These are phyloP conservation scores for Protaetia brevitarsis DNA, from an alignment of 1,140 invertebrate genomes.

Conservation along the genomic window DNA sequence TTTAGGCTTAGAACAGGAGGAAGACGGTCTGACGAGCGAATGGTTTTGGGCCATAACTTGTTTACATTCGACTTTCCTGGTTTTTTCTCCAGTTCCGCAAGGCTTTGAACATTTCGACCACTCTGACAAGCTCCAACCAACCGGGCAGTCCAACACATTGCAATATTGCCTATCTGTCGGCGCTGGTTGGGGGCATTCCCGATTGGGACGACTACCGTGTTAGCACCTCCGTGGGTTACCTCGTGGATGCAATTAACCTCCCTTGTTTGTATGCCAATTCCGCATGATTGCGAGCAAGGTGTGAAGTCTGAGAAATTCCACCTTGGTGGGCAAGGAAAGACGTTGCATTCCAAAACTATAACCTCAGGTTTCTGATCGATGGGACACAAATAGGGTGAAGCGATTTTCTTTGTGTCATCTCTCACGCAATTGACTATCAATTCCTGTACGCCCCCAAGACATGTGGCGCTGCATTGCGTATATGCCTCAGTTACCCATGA, in stretches of 20 bases:
- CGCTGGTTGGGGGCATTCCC: slow-evolving; percentile 83
- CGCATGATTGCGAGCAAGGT: slow-evolving; percentile 85
- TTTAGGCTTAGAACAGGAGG: slow-evolving; percentile 65
- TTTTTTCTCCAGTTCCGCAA: slow-evolving; percentile 87
- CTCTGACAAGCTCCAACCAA: slow-evolving; percentile 76
- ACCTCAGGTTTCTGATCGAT: slow-evolving; percentile 81
- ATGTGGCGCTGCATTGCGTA: slow-evolving; percentile 90
- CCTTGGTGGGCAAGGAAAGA: slow-evolving; percentile 84
- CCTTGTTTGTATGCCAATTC: slow-evolving; percentile 84
- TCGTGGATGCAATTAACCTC: slow-evolving; percentile 92
- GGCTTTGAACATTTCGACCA: slow-evolving; percentile 89
- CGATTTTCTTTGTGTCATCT: slow-evolving; percentile 78
- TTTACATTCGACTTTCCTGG: slow-evolving; percentile 81
- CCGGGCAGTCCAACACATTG: slow-evolving; percentile 87
- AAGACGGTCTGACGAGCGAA: slow-evolving; percentile 67
- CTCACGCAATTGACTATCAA: slow-evolving; percentile 88
- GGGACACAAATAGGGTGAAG: slow-evolving; percentile 79
- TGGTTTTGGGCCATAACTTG: slow-evolving; percentile 88
- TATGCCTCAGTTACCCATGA: slow-evolving; percentile 82
- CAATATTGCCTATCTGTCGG: slow-evolving; percentile 85
- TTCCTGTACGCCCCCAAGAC: slow-evolving; percentile 87
- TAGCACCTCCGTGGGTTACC: slow-evolving; percentile 78
- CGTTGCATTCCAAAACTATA: slow-evolving; percentile 88
- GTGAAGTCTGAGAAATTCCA: slow-evolving; percentile 86
- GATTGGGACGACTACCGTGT: slow-evolving; percentile 85